phyloP scores from a whole-genome alignment of 2,888 invertebrate genomes.

The Acronicta aceris region DNA sequence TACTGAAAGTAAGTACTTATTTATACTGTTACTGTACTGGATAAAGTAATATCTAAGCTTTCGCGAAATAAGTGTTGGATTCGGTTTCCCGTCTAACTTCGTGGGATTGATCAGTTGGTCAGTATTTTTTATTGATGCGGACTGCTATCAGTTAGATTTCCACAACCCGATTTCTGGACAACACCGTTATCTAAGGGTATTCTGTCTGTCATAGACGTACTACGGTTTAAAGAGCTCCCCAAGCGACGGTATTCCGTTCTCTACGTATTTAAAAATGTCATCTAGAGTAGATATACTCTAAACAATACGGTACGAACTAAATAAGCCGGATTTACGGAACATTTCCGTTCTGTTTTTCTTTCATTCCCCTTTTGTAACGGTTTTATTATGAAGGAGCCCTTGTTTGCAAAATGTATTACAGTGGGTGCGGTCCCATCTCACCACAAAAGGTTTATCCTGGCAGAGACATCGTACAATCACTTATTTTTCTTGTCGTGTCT shows the following conservation, averaged over 20 bases:
- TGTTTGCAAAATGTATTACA: conserved; percentile 70
- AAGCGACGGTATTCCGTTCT: background rate
- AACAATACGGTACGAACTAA: conserved; percentile 43
- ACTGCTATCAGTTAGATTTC: too few species aligned
- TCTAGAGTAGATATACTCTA: conserved; percentile 22
- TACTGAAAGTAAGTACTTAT: too few species aligned
- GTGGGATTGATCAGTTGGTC: too few species aligned
- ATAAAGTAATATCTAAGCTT: too few species aligned
- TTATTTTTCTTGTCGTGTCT: conserved; percentile 38
- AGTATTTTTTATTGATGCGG: too few species aligned
- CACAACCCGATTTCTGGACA: too few species aligned
- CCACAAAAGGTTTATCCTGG: conserved; percentile 66
- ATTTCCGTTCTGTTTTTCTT: conserved; percentile 65
- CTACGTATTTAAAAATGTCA: conserved; percentile 26
- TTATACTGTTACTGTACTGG: too few species aligned
- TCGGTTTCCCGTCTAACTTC: too few species aligned
- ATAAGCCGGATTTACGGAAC: conserved; percentile 50
- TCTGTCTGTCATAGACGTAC: background rate
- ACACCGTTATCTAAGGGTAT: too few species aligned
- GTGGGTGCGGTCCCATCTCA: conserved; percentile 62
- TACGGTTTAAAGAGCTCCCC: background rate
- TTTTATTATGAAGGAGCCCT: conserved; percentile 68
- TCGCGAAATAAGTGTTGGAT: too few species aligned
- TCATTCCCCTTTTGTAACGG: conserved; percentile 63
- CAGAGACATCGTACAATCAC: conserved; percentile 38